Conservation (phyloP, 2,797 vertebrate genomes). For the Momotus momota region DNA sequence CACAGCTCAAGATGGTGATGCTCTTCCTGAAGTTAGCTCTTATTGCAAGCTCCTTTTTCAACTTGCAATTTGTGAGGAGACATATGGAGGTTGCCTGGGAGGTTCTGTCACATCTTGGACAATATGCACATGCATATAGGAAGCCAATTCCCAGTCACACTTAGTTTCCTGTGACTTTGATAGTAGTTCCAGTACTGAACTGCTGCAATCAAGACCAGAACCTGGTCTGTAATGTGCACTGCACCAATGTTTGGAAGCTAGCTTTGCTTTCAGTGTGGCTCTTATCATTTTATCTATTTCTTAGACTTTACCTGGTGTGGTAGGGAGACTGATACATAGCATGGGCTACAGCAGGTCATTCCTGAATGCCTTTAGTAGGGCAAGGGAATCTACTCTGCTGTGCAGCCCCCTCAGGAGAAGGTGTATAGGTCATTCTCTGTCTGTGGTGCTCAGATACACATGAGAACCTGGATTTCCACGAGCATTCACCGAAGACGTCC, state of each 20-base stretch:
- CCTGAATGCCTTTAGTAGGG: too few species aligned
- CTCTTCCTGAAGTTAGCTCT: neutral
- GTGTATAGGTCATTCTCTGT: rapidly evolving
- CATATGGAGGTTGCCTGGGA: constrained; percentile 17
- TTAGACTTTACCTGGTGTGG: neutral
- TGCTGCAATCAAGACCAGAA: neutral
- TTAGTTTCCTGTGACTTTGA: neutral
- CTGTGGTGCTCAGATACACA: neutral
- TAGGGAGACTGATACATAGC: neutral
- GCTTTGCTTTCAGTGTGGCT: neutral
- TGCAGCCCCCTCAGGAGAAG: neutral
- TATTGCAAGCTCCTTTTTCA: neutral
- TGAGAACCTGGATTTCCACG: neutral
- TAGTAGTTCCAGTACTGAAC: neutral
- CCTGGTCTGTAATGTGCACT: neutral
- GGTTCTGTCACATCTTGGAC: constrained; percentile 12
- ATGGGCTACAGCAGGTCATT: neutral
- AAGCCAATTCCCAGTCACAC: neutral
- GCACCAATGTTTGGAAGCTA: neutral
- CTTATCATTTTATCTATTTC: neutral
- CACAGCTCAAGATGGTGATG: rapidly evolving
- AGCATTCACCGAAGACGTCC: neutral
- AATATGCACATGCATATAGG: neutral
- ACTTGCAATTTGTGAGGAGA: neutral
- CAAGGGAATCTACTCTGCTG: neutral